A percentile compares a stretch with the other conserved stretches of the same genome.
Conservation (phyloP, 2,797 vertebrate species). For the Acomys russatus region DNA sequence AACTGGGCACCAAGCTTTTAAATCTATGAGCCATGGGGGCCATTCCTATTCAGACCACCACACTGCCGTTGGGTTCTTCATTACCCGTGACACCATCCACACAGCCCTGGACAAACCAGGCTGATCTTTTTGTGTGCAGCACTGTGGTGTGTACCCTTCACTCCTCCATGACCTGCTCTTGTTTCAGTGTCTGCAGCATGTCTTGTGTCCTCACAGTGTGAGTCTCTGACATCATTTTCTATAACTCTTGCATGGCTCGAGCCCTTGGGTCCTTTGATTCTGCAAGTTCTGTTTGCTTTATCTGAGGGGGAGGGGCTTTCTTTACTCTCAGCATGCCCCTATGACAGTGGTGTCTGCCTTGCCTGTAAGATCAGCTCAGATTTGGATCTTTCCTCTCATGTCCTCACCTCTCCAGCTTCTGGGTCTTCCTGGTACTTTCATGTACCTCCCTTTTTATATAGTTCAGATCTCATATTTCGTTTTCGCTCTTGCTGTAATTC, state of each 20-base stretch:
- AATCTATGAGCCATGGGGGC: background rate
- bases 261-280: background rate
- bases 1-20: background rate
- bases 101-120: background rate
- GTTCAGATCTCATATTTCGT: background rate
- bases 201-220: background rate
- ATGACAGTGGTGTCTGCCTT: background rate
- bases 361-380: constrained; percentile 22
- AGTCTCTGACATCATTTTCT: background rate
- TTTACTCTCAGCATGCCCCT: background rate
- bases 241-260: background rate
- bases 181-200: background rate
- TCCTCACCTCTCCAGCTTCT: background rate
- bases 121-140: background rate
- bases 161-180: background rate
- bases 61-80: background rate
- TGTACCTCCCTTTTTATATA: background rate
- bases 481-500: constrained; percentile 10
- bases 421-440: background rate
- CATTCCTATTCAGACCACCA: too few relatives aligned
- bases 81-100: background rate
- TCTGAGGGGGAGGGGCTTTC: background rate
- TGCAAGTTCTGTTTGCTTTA: background rate
- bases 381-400: background rate
- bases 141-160: background rate